Percentiles rank a stretch among this genome's conserved stretches.
phyloP scores from a whole-genome alignment of 2,797 vertebrate genomes.

The Gymnoscopelus braueri region DNA sequence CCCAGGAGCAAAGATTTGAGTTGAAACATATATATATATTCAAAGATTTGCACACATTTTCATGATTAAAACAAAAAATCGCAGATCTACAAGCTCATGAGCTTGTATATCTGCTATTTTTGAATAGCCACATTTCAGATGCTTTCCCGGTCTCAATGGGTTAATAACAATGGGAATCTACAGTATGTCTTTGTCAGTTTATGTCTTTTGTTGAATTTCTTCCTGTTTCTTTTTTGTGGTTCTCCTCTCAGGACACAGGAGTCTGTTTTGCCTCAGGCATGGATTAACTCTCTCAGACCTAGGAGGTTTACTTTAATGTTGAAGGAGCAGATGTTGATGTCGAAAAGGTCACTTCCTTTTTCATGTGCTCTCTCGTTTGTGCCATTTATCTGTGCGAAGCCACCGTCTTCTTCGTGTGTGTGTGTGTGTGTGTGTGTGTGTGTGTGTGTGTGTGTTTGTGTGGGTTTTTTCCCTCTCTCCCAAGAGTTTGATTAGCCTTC shows the following conservation, averaged over 20 bases:
- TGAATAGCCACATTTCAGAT: no score
- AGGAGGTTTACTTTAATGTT: not conserved
- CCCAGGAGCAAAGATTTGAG: no score
- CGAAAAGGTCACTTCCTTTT: constrained; percentile 10
- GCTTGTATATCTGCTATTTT: no score
- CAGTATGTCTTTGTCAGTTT: no score
- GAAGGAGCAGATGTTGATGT: constrained; percentile 29
- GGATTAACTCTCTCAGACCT: constrained; percentile 19
- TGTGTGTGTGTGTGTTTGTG: constrained; percentile 14
- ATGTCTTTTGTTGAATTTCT: not conserved
- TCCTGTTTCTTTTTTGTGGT: not conserved
- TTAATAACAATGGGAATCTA: no score
- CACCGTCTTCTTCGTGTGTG: constrained; percentile 21
- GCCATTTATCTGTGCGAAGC: constrained; percentile 34
- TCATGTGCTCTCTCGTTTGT: constrained; percentile 4
- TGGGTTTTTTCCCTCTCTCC: constrained; percentile 52
- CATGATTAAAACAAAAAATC: no score
- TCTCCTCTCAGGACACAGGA: no score
- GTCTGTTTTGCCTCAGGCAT: not conserved
- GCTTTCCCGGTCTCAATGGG: no score
- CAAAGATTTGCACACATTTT: no score
- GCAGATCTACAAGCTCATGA: no score
- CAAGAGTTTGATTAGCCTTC: constrained; percentile 65
- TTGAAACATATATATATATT: no score
- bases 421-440: not conserved